Evolutionary conservation across 2,888 invertebrate species (phyloP), one percentile per base, ranked within the genome.

Genomic region (Hypsopygia costalis): DNA sequence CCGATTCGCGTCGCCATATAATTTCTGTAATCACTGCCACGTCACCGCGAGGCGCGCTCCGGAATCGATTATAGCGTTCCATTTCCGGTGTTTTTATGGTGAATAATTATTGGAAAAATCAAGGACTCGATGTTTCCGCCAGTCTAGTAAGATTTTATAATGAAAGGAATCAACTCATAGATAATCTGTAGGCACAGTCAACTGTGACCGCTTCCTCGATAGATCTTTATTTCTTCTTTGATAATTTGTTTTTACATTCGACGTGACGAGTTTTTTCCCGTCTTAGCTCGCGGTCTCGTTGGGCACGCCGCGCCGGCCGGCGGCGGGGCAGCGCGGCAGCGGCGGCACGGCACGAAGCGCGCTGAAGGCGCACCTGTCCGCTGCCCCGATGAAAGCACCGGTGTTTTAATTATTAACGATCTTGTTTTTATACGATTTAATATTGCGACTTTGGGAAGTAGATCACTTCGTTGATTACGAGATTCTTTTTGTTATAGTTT

Each of bases 181-280:
- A 81, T 80, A 81, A 83, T 82, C 81, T 76, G 74, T 71, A 57
- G 67, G 75, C 62, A 86, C 85, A 82, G 76, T 75, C 76, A 71
- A 83, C 77, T 88, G 88, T 86, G 82, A 87, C 87, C 73, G 79
- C 76, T 87, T 86, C 87, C 86, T 83, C 80, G 74, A 72, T 70
- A 64, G 63, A 69, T 79, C 77, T 76, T 78, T 82, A 80, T 79
- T 85, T 81, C 73, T 80, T 83, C 68, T 74, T 74, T 64, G 71
- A 83, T 77, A 77, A 79, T 86, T 85, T 78, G 82, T 86, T 86
- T 85, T 86, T 85, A 78, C 70, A 74, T 69, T 65, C 61, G 55
- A 71, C 67, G 76, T 75, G 81, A 77, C 73, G 71, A 68, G 69
- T 78, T 78, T 79, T 80, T 78, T 72, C 60, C 65, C 60, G 62